These are phyloP conservation scores for Phyllotis vaccarum DNA, from an alignment of 2,797 vertebrate species.

Conservation along the genomic window DNA sequence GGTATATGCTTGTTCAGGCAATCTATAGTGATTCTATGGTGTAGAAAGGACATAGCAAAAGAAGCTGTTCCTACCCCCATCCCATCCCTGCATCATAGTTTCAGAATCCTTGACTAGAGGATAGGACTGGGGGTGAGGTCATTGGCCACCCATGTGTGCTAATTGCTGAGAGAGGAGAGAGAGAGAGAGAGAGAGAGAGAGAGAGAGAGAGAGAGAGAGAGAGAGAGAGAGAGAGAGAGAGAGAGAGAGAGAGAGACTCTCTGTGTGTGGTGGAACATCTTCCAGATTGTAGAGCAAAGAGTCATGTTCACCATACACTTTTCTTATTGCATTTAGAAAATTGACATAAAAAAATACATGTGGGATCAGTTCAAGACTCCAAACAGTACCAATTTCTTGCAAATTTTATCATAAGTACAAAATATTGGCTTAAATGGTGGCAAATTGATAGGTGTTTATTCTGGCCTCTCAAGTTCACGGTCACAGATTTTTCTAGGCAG, in stretches of 20 bases:
- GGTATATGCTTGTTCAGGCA: neutral
- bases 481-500: slow-evolving; percentile 30
- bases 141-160: neutral
- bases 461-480: slow-evolving; percentile 30
- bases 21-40: neutral
- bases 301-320: neutral
- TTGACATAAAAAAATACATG: neutral
- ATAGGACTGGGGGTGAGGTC: neutral
- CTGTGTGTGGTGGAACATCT: neutral
- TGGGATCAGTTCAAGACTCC: slow-evolving; percentile 51
- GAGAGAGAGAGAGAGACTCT: too few relatives aligned
- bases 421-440: slow-evolving; percentile 27
- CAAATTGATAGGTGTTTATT: slow-evolving; percentile 36
- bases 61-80: neutral
- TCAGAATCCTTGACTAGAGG: neutral
- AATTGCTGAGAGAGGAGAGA: too few relatives aligned
- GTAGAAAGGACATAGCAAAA: neutral
- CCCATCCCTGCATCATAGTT: neutral
- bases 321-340: slow-evolving; percentile 23
- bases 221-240: too few relatives aligned
- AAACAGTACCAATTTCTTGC: neutral
- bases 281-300: slow-evolving; percentile 46
- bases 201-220: too few relatives aligned
- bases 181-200: too few relatives aligned
- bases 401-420: neutral